Conservation (phyloP, 2,113 vertebrate species). For the Chamaetylas fuelleborni region DNA sequence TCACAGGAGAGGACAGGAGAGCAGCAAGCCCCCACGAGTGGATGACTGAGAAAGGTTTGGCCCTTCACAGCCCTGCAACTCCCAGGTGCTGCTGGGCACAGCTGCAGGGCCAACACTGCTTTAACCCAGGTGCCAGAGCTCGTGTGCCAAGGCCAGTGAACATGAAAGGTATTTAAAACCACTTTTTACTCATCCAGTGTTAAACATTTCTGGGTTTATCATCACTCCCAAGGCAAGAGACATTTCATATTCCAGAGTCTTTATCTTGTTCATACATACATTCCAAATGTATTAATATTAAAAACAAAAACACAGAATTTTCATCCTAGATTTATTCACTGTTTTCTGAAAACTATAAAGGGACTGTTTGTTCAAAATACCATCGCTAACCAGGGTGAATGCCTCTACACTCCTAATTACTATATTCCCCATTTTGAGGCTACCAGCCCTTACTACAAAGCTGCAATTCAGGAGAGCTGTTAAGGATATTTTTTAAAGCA, state of each 20-base stretch:
- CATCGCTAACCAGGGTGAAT: neutral
- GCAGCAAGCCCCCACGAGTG: accelerated
- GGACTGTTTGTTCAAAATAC: neutral
- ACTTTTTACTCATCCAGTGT: neutral
- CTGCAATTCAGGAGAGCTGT: neutral
- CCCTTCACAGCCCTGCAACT: accelerated
- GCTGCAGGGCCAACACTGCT: neutral
- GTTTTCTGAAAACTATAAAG: neutral
- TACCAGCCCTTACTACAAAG: neutral
- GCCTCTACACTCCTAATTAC: neutral
- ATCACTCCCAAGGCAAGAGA: neutral
- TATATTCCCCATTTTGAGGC: neutral
- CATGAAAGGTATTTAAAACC: neutral
- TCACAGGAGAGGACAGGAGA: neutral
- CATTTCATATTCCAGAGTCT: neutral
- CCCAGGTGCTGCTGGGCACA: neutral
- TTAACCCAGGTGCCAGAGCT: neutral
- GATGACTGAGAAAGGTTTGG: neutral
- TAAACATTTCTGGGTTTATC: neutral
- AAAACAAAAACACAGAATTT: neutral
- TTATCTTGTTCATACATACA: neutral
- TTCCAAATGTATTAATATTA: neutral
- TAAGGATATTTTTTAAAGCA: neutral
- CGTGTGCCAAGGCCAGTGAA: neutral
- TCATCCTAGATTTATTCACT: neutral